Conservation (phyloP, 1,140 invertebrate species). For the Drosophila saltans region DNA sequence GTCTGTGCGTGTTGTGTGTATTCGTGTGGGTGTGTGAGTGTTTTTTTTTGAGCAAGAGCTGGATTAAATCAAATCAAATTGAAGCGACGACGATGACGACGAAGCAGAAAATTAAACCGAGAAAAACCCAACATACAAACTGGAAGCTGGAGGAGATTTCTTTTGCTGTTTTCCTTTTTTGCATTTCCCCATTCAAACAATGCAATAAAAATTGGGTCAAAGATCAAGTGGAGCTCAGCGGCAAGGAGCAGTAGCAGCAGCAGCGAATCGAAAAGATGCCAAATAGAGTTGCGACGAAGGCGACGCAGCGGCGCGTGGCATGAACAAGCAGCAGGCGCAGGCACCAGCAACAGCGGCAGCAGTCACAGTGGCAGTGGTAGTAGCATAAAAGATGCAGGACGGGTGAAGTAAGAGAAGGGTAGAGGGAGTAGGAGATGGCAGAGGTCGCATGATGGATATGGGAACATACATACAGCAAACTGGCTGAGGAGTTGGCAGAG, state of each 20-base stretch:
- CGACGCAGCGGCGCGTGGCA: conserved; percentile 74
- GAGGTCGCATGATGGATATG: conserved; percentile 79
- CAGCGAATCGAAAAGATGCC: conserved; percentile 52
- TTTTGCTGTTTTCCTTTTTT: conserved; percentile 23
- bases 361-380: conserved; percentile 31
- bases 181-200: conserved; percentile 69
- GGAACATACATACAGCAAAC: conserved; percentile 43
- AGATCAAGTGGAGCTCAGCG: conserved; percentile 80
- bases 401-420: conserved; percentile 8
- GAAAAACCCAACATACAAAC: conserved; percentile 27
- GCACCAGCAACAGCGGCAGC: conserved; percentile 37
- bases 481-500: conserved; percentile 6
- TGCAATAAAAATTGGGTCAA: conserved; percentile 81
- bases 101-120: conserved; percentile 70
- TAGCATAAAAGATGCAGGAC: conserved; percentile 1
- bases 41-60: conserved; percentile 21
- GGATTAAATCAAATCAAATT: conserved; percentile 71
- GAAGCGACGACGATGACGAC: conserved; percentile 51
- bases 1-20: conserved; percentile 13
- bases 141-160: conserved; percentile 33
- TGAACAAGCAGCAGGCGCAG: conserved; percentile 37
- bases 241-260: conserved; percentile 30
- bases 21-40: conserved; percentile 10
- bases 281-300: conserved; percentile 69
- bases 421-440: conserved; percentile 29